A percentile compares a stretch with the other conserved stretches of the same genome.
phyloP scores from a whole-genome alignment of 2,797 vertebrate species.

The Podarcis siculus region DNA sequence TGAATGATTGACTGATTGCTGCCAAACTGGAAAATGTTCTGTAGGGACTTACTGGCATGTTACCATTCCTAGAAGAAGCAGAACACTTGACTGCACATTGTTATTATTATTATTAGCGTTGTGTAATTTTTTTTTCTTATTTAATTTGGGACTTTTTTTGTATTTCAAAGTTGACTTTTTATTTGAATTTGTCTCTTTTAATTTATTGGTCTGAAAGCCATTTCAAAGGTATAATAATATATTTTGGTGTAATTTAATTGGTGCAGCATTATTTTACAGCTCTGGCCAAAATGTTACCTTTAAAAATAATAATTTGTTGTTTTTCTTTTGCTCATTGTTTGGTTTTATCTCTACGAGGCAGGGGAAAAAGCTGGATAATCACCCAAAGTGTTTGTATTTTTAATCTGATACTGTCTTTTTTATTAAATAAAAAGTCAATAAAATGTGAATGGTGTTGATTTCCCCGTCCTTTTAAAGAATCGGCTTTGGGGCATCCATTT shows the following conservation, averaged over 20 bases:
- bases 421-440: constrained; percentile 81
- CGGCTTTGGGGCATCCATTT: constrained; percentile 25
- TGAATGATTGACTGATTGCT: constrained; percentile 85
- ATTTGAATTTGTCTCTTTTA: constrained; percentile 91
- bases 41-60: constrained; percentile 90
- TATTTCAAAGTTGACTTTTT: constrained; percentile 91
- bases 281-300: constrained; percentile 76
- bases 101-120: constrained; percentile 88
- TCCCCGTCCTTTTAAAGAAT: constrained; percentile 37
- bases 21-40: constrained; percentile 95
- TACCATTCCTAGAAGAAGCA: constrained; percentile 86
- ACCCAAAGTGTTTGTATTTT: constrained; percentile 82
- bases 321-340: constrained; percentile 69
- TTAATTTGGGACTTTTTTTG: constrained; percentile 87
- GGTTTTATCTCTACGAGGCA: constrained; percentile 74
- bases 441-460: constrained; percentile 63
- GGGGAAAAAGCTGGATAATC: constrained; percentile 78
- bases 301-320: not conserved
- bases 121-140: constrained; percentile 88
- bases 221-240: constrained; percentile 90
- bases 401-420: constrained; percentile 78
- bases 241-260: constrained; percentile 89
- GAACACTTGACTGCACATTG: constrained; percentile 99
- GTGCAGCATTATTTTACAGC: constrained; percentile 80
- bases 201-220: constrained; percentile 99